These are phyloP conservation scores for Nesidiocoris tenuis DNA, from an alignment of 2,888 invertebrate genomes.

Conservation along the genomic window DNA sequence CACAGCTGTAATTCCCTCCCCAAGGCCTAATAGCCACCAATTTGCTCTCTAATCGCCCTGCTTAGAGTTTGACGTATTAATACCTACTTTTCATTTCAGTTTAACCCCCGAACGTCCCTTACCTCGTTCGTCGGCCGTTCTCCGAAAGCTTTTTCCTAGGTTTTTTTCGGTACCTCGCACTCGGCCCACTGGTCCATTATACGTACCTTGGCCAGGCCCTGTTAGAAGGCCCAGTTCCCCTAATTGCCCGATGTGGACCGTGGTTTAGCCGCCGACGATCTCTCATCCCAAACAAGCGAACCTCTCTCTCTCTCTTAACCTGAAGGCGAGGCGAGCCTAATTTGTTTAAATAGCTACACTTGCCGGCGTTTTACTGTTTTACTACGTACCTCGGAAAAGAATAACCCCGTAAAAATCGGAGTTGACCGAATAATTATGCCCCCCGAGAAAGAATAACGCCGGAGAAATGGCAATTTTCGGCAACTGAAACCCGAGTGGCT, in stretches of 20 bases:
- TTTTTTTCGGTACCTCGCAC: background rate
- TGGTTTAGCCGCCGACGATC: background rate
- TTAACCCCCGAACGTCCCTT: conserved; percentile 18
- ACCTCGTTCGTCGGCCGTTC: background rate
- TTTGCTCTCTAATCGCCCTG: conserved; percentile 41
- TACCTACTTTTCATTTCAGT: conserved; percentile 42
- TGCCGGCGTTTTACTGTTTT: too few species aligned
- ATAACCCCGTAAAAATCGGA: too few species aligned
- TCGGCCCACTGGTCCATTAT: background rate
- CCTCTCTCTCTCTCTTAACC: too few species aligned
- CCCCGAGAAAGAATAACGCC: too few species aligned
- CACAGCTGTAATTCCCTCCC: conserved; percentile 36
- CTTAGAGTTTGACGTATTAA: conserved; percentile 41
- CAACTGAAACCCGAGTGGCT: too few species aligned
- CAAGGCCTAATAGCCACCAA: conserved; percentile 34
- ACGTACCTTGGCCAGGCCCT: background rate
- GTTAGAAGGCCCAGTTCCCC: background rate
- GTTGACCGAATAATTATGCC: too few species aligned
- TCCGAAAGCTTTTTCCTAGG: background rate
- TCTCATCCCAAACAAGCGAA: too few species aligned
- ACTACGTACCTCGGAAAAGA: too few species aligned
- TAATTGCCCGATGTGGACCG: background rate
- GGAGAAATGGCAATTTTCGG: too few species aligned
- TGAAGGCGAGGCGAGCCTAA: too few species aligned
- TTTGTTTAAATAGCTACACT: too few species aligned